Base-by-base conservation (phyloP, 2,888 invertebrate genomes). In the Siphonodentalium dalli region DNA sequence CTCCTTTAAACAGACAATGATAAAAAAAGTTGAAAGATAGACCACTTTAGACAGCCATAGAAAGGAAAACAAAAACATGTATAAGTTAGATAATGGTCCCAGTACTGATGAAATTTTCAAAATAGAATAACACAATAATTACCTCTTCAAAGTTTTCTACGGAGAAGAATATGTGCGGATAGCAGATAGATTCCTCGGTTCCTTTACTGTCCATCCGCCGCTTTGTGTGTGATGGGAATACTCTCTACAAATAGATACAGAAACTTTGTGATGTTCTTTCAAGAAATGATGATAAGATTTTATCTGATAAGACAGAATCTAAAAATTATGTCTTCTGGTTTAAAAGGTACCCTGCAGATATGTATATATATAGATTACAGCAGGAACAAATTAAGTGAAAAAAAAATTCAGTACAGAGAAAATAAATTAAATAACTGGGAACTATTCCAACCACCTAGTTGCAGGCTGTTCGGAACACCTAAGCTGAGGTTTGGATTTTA, bases 131-230 rank as follows among this genome's bases (percentile, higher is more conserved):
- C 35, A 26, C 6, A 9, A 15, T 15, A 54, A 61, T 63, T 74
- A 91, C 96, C 88, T 97, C 96, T 82, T 98, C 97, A 83, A 97
- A 98, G 84, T 97, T 96, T 84, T 99, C 98, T 57, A 98, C 95
- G 89, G 95, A 95, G 84, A 99, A 99, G 84, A 96, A 99, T 74
- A 99, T 93, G 85, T 96, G 93, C 2, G 99, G 99, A 84, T 97
- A 99, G 35, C 97, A 95, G 83, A 99, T 97, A 85, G 97, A 96
- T 83, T 99, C 99, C 48, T 92, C 89, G 75, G 97, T 97, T 35
- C 98, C 98, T 83, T 99, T 99, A 11, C 92, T 92, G 83, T 96
- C 94, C 95, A 99, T 98, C 83, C 94, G 89, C 76, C 98, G 86
- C 45, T 93, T 88, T 82, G 95, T 95, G 8, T 99, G 99, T 39